Conservation (phyloP, 2,888 invertebrate species). For the Tiliacea citrago region DNA sequence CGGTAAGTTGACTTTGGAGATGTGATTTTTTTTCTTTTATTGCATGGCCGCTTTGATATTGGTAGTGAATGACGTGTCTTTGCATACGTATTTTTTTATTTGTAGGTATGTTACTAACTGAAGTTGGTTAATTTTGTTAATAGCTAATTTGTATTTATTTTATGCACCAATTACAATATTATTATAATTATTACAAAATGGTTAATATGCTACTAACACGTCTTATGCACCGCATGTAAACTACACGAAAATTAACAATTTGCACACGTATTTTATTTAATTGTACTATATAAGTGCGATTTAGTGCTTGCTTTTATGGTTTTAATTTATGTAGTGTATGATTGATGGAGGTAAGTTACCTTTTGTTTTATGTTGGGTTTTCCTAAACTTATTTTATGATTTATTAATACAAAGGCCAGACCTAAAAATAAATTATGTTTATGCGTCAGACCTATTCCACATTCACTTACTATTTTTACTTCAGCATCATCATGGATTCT, state of each 20-base stretch:
- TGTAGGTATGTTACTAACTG: neutral
- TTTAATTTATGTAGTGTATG: slow-evolving; percentile 16
- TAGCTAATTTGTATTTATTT: neutral
- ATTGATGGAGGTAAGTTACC: slow-evolving; percentile 39
- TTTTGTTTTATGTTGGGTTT: neutral
- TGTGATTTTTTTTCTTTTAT: neutral
- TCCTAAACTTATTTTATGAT: neutral
- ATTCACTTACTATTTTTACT: neutral
- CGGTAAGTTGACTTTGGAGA: slow-evolving; percentile 69
- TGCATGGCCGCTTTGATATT: neutral
- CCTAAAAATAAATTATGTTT: neutral
- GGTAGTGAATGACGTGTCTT: neutral
- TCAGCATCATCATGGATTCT: neutral
- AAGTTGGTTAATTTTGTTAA: neutral
- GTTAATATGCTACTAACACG: slow-evolving; percentile 12
- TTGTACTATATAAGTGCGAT: neutral
- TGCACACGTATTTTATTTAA: slow-evolving; percentile 13
- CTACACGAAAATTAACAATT: neutral
- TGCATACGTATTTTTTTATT: neutral
- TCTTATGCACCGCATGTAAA: neutral
- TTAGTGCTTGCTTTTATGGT: slow-evolving; percentile 27
- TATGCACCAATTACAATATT: neutral
- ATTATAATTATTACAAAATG: neutral
- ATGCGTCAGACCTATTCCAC: neutral
- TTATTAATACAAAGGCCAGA: neutral